phyloP scores from a whole-genome alignment of 2,888 invertebrate species.

The Disparrhopalites patrizii region DNA sequence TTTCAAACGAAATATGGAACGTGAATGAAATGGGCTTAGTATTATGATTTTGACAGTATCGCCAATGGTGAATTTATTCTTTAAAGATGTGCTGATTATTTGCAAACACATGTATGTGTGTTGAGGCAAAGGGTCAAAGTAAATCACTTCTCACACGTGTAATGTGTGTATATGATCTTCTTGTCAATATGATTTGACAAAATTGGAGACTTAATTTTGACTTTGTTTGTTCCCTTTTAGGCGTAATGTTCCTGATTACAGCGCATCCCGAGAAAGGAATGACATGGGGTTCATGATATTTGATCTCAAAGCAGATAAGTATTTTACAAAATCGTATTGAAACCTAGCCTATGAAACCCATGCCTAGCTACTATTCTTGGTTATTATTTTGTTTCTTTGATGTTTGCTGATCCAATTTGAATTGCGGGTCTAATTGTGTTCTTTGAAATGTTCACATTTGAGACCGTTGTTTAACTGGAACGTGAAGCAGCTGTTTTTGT shows the following conservation, averaged over 20 bases:
- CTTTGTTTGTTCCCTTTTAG: conserved; percentile 60
- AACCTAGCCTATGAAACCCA: background rate
- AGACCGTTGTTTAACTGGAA: conserved; percentile 97
- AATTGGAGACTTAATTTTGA: conserved; percentile 17
- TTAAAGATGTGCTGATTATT: too few species aligned
- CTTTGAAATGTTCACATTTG: conserved; percentile 57
- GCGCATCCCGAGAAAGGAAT: conserved; percentile 86
- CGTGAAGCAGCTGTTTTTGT: conserved; percentile 95
- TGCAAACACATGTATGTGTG: too few species aligned
- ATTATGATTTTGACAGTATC: too few species aligned
- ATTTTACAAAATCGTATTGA: background rate
- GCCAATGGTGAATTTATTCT: too few species aligned
- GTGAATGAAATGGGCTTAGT: too few species aligned
- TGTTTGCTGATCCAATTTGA: conserved; percentile 15
- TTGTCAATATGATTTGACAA: too few species aligned
- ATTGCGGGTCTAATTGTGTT: conserved; percentile 41
- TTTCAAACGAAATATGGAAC: too few species aligned
- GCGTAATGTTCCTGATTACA: conserved; percentile 94
- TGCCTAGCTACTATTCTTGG: background rate
- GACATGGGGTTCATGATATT: conserved; percentile 94
- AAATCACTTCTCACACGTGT: too few species aligned
- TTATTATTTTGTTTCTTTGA: conserved; percentile 1
- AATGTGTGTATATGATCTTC: too few species aligned
- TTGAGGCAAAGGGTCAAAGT: too few species aligned
- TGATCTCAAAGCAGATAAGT: conserved; percentile 79